These are phyloP conservation scores for Halcyon badia DNA, from an alignment of 2,797 vertebrate genomes.

Conservation along the genomic window DNA sequence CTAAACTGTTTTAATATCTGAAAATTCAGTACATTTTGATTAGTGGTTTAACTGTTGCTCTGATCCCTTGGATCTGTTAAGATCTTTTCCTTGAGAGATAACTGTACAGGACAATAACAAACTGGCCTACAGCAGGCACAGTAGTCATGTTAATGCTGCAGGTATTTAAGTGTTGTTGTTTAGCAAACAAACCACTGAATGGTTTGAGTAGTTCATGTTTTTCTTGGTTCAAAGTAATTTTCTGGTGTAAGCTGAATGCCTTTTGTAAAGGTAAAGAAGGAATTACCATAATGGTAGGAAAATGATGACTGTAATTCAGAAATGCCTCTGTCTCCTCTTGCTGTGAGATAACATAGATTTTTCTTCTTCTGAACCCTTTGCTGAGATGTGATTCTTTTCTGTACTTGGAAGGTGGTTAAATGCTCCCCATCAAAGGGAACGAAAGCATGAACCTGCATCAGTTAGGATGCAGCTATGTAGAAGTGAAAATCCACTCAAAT, in stretches of 20 bases:
- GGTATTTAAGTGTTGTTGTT: neutral
- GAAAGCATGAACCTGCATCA: neutral
- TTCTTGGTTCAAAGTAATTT: neutral
- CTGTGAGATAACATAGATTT: neutral
- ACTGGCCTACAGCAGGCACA: neutral
- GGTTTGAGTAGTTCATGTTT: neutral
- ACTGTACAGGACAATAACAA: neutral
- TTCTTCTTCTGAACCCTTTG: neutral
- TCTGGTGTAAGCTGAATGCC: neutral
- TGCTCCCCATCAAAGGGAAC: neutral
- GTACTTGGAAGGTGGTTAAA: neutral
- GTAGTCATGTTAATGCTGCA: neutral
- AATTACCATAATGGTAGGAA: neutral
- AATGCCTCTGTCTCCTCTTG: neutral
- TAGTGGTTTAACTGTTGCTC: neutral
- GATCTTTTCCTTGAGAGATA: neutral
- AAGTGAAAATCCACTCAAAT: conserved; percentile 37
- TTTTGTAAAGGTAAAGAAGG: neutral
- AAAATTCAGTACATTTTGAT: neutral
- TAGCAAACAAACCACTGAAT: neutral
- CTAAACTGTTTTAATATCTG: neutral
- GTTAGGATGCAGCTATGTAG: neutral
- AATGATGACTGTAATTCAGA: neutral
- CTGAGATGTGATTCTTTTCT: neutral
- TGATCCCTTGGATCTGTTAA: neutral